Percentiles rank a stretch among this genome's conserved stretches.
phyloP scores from a whole-genome alignment of 2,797 vertebrate genomes.

The Liparis tanakae region DNA sequence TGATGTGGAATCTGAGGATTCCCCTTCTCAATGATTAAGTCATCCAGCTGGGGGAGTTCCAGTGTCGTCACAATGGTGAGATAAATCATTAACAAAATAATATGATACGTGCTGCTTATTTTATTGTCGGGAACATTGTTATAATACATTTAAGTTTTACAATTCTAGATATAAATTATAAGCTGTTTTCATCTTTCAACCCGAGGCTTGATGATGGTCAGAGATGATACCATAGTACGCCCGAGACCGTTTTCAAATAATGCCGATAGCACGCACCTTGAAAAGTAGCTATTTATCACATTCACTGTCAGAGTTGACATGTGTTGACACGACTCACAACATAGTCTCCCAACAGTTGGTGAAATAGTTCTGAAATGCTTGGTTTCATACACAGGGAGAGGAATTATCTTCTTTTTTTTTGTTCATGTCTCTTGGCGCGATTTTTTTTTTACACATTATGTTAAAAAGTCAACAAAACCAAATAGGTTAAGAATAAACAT shows the following conservation, averaged over 20 bases:
- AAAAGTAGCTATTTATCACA: too few relatives aligned
- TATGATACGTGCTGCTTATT: neutral
- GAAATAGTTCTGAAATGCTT: neutral
- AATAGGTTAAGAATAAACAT: neutral
- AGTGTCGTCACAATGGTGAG: neutral
- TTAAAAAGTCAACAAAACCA: neutral
- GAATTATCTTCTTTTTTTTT: neutral
- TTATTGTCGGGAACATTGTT: neutral
- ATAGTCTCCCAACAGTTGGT: neutral
- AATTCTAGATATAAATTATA: neutral
- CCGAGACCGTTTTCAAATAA: neutral
- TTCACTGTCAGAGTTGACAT: too few relatives aligned
- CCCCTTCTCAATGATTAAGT: slow-evolving; percentile 8
- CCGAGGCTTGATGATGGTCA: neutral
- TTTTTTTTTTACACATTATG: neutral
- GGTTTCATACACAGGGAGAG: neutral
- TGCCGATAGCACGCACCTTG: too few relatives aligned
- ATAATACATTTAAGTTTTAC: neutral
- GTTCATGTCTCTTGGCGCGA: too few relatives aligned
- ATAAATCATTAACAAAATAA: slow-evolving; percentile 1
- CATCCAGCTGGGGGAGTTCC: slow-evolving; percentile 54
- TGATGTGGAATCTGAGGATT: slow-evolving; percentile 41
- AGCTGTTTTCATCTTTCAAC: neutral
- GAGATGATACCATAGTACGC: neutral
- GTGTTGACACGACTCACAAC: too few relatives aligned